Base-by-base conservation (phyloP, 2,113 vertebrate genomes). In the Spilogale gracilis region DNA sequence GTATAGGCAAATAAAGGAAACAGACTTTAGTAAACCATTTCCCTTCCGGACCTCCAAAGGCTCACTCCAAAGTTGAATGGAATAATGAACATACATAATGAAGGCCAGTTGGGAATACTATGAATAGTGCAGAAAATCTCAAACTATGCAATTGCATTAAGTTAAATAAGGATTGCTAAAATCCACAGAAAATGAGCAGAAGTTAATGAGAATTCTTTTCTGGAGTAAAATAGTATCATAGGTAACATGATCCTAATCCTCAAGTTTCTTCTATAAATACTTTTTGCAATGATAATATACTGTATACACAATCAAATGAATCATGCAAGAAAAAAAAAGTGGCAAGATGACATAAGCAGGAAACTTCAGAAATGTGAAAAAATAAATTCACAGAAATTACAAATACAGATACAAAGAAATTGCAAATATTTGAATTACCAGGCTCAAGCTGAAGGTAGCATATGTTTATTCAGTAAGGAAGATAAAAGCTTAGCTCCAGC, bases 201-300 rank as follows among this genome's bases (percentile, higher is more conserved):
- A 71, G 4, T 73, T 73, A 96, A 96, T 45, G 50, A 80, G 32
- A 95, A 89, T 63, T 32, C 4, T 86, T 86, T 82, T 50, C 56
- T 74, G 27, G n/a, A 74, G 16, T 80, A 69, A 96, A 90, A 87
- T 58, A 52, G 2, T 43, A 45, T 73, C 7, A 45, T 54, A 65
- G 27, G 2, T 13, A n/a, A 63, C 18, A 32, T 65, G 84, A 61
- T 56, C 27, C 0, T 74, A 91, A 76, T 61, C 12, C 9, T 88
- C 21, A 93, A 78, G 67, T 87, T 71, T 83, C 32, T 71, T 73
- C 18, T 58, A 12, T 17, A 71, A 89, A 54, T 54, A 45, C 6
- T 25, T 82, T 92, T 78, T 78, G 38, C 58, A 94, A 10, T 92
- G 20, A 32, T 3, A 52, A 58, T 23, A 94, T 38, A 43, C 10